Evolutionary conservation across 2,888 invertebrate genomes (phyloP), one percentile per base, ranked within the genome.

Genomic region (Andrena hattorfiana): DNA sequence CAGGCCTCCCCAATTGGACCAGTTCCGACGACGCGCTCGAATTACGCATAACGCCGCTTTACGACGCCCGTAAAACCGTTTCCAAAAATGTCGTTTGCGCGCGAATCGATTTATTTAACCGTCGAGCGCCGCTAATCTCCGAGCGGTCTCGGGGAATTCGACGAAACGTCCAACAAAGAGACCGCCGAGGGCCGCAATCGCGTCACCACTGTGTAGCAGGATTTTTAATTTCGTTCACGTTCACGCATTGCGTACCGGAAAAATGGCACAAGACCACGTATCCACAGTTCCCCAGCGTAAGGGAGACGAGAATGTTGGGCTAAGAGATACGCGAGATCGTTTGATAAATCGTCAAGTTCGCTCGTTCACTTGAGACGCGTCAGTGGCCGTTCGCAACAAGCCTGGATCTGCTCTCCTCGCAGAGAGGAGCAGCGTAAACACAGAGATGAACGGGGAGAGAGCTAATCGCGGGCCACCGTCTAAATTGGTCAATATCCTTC

Each of bases 41-140:
- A 78, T 84, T 84, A 84, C 84, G 84, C 78, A 72, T 83, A 78
- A 73, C 83, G 78, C 48, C 51, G 66, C 72, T 83, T 84, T 83
- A 84, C 72, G 84, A 79, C 30, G 26, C n/a, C 51, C 78, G 67
- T 84, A 84, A 83, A 84, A 73, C 63, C 60, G 49, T 64, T 78
- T 70, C 54, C 74, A 75, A 77, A 82, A 83, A 77, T 77, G 68
- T 82, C 67, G 64, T 69, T 35, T 26, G 64, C 51, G 51, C 62
- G 67, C 23, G n/a, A 64, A 77, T 77, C 74, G 73, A 83, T 83
- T 77, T 74, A 59, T 63, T 77, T 73, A 35, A 54, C 68, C 73
- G 62, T 69, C 32, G 35, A 35, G n/a, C 42, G 60, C 42, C 59
- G 59, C 71, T 62, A 62, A 62, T 71, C 62, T 70, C 60, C 59